phyloP scores from a whole-genome alignment of 2,888 invertebrate genomes.

The Campoplex capitator region DNA sequence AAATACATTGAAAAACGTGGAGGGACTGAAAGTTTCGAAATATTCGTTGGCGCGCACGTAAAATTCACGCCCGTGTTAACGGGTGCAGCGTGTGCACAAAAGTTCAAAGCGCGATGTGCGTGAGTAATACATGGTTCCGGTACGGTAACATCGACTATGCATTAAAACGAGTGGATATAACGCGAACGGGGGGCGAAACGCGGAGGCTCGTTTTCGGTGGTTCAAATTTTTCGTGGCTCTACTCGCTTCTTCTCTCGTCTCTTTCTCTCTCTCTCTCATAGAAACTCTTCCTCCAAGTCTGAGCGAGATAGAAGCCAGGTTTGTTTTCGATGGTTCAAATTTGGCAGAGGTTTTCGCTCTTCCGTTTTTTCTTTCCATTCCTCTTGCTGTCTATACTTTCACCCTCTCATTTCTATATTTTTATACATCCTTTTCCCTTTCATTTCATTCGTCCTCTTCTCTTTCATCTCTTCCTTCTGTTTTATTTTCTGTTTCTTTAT shows the following conservation, averaged over 20 bases:
- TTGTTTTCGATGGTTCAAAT: background rate
- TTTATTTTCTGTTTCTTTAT: background rate
- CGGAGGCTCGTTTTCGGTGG: constrained; percentile 43
- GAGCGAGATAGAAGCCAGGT: background rate
- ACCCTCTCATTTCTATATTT: background rate
- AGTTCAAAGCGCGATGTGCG: constrained; percentile 43
- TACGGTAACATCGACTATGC: constrained; percentile 76
- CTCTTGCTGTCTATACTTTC: background rate
- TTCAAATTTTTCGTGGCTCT: constrained; percentile 27
- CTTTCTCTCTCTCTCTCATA: background rate
- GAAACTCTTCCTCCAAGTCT: background rate
- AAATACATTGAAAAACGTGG: background rate
- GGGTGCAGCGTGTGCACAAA: constrained; percentile 11
- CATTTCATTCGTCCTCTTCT: background rate
- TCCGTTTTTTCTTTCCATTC: background rate
- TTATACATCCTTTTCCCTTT: background rate
- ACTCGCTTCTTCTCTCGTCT: background rate
- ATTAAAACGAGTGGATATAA: constrained; percentile 75
- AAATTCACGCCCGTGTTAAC: constrained; percentile 34
- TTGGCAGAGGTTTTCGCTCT: background rate
- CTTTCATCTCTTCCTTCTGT: background rate
- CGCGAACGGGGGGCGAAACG: constrained; percentile 36
- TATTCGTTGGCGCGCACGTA: constrained; percentile 1
- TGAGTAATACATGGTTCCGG: constrained; percentile 37
- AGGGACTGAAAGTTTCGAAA: background rate